Conservation (phyloP, 2,888 invertebrate genomes). For the Hermodice carunculata region DNA sequence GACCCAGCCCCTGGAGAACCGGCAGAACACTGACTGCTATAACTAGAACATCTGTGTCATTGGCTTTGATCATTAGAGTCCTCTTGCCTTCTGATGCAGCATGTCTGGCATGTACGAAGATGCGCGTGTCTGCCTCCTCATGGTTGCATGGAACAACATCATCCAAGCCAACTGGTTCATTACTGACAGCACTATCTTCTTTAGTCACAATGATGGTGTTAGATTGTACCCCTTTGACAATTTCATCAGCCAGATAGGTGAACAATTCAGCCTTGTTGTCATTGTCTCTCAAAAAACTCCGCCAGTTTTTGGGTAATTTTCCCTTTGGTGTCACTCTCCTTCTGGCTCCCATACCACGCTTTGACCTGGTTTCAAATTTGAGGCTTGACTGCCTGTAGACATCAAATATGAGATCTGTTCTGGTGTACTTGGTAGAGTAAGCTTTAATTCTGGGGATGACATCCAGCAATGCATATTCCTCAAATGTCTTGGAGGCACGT, state of each 20-base stretch:
- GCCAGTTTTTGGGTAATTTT: constrained; percentile 34
- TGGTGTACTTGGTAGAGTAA: constrained; percentile 21
- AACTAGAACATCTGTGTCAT: too few relatives aligned
- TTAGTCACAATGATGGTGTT: constrained; percentile 33
- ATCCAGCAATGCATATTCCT: constrained; percentile 27
- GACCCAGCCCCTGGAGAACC: too few relatives aligned
- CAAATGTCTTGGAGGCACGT: constrained; percentile 25
- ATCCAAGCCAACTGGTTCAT: constrained; percentile 1
- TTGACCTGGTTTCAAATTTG: constrained; percentile 30
- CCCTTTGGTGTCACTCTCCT: constrained; percentile 24
- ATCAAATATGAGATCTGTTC: constrained; percentile 35
- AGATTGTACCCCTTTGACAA: constrained; percentile 6
- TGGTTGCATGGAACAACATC: constrained; percentile 30
- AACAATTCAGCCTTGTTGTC: constrained; percentile 39
- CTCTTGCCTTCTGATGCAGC: too few relatives aligned
- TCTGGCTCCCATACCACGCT: constrained; percentile 25
- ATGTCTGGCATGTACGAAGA: too few relatives aligned
- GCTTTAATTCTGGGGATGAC: constrained; percentile 7
- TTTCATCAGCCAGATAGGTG: constrained; percentile 33
- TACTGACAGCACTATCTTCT: constrained; percentile 25
- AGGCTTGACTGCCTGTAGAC: constrained; percentile 20
- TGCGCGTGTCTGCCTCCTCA: constrained; percentile 39
- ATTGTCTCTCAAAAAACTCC: constrained; percentile 23
- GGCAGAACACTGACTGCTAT: too few relatives aligned
- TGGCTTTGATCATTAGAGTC: too few relatives aligned